Base-by-base conservation (phyloP, 1,140 invertebrate species). In the Brachionus rotundiformis region DNA sequence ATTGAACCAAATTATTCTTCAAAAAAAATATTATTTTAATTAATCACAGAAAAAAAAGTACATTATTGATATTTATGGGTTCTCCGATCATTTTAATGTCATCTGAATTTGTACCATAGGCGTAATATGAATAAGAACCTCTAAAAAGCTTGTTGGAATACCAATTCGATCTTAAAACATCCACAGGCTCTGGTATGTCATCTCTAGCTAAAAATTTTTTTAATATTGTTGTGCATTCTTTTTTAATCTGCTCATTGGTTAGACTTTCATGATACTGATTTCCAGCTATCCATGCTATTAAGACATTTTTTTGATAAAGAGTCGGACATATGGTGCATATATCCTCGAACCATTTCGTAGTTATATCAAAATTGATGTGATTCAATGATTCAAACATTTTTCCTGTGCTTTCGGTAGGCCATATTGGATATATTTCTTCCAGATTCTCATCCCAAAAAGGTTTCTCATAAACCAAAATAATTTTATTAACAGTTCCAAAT, bases 1-100 rank as follows among this genome's bases (percentile, higher is more conserved):
- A 96, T 82, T 94, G 87, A 77, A 95, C 86, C 13, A 90, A 89
- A 71, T 93, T 92, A 92, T 94, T 68, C 79, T 81, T 25, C 16
- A 33, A 31, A 68, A 39, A 2, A 23, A 73, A 47, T 33, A n/a
- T 16, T 1, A 68, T 2, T 23, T 2, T 68, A 16, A 33, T 23
- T 36, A 36, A 31, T 63, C 13, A 19, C 13, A 23, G 27, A 25
- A 3, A 27, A 61, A 61, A 61, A 25, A 61, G 19, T 68, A 68
- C 63, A 33, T 68, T 41, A 44, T 73, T 73, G 13, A 73, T 41
- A 3, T 25, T 2, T 44, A 79, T 79, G 0, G 76, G 76, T 27
- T 79, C 47, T 8, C 10, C 47, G 19, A 79, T 36, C 25, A 4
- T 6, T 19, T 25, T 19, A 33, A 27, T 36, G 41, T 79, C 76